phyloP scores from a whole-genome alignment of 2,113 vertebrate species.

The Grantiella picta region DNA sequence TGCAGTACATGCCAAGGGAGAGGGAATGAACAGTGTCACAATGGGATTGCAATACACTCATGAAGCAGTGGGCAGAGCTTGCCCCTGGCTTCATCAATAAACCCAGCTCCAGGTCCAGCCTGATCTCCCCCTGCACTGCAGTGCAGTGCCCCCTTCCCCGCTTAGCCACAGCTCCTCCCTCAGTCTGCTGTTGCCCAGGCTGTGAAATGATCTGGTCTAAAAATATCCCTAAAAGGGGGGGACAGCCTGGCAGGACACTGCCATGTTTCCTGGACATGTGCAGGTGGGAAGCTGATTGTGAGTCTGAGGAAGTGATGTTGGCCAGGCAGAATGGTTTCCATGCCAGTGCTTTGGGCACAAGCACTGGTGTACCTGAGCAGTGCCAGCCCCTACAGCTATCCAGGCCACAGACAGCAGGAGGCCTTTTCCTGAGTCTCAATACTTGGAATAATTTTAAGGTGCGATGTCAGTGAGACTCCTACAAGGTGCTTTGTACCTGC shows the following conservation, averaged over 20 bases:
- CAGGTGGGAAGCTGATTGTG: neutral
- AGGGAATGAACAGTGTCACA: neutral
- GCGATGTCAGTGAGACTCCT: rapidly evolving
- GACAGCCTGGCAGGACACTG: neutral
- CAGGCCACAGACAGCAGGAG: neutral
- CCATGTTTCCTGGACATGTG: neutral
- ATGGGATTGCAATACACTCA: rapidly evolving
- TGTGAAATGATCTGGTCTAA: neutral
- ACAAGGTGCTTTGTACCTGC: neutral
- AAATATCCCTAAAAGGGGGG: neutral
- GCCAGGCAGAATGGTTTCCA: neutral
- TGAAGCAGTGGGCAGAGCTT: rapidly evolving
- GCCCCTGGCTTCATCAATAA: neutral
- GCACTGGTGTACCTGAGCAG: neutral
- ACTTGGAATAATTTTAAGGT: neutral
- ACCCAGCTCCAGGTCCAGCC: neutral
- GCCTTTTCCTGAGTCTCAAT: neutral
- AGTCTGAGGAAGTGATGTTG: neutral
- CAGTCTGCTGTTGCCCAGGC: neutral
- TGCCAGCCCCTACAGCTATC: neutral
- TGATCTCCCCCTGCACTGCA: neutral
- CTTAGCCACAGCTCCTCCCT: neutral
- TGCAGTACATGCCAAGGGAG: rapidly evolving
- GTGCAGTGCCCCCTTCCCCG: neutral
- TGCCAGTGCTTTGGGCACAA: neutral